Base-by-base conservation (phyloP, 2,113 vertebrate genomes). In the Nothoprocta perdicaria region DNA sequence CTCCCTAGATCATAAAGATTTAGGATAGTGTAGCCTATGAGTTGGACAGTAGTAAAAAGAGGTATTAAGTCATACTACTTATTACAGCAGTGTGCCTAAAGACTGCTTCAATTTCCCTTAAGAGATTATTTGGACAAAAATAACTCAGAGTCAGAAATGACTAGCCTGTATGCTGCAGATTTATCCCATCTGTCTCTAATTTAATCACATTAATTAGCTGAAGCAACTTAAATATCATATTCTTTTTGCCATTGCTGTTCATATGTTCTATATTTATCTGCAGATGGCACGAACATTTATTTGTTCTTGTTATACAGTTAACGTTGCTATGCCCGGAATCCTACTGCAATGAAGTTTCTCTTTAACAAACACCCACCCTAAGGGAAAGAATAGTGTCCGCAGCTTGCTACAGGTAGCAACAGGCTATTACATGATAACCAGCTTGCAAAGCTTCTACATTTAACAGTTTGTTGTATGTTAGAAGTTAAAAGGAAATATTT, bases 141-240 rank as follows among this genome's bases (percentile, higher is more conserved):
- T 78, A 92, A 71, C 58, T 76, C 53, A 14, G 27, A 86, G 50
- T 23, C 4, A 84, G 92, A 80, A 62, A 71, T 29, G 27, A 46
- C 76, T 80, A 68, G 75, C 24, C 57, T 81, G 40, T 29, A 52
- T 45, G 58, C 80, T 93, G 84, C 72, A 89, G 63, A 71, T 73
- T 91, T 83, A 89, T 68, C 19, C 68, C 76, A 90, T 80, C 72
- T 89, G 81, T 80, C 68, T 91, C 73, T 93, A 86, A 92, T 93
- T 91, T 72, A 78, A 93, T 91, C 76, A 83, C 38, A 58, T 67
- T 93, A 93, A 94, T 90, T 93, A 95, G 67, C 63, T 57, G 79
- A 82, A 89, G 81, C 63, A 86, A 87, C 66, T 85, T 86, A 95
- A 95, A 90, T 94, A 89, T 58, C 50, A 61, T 76, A 84, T 83